Base-by-base conservation (phyloP, 2,113 vertebrate species). In the Riparia riparia region DNA sequence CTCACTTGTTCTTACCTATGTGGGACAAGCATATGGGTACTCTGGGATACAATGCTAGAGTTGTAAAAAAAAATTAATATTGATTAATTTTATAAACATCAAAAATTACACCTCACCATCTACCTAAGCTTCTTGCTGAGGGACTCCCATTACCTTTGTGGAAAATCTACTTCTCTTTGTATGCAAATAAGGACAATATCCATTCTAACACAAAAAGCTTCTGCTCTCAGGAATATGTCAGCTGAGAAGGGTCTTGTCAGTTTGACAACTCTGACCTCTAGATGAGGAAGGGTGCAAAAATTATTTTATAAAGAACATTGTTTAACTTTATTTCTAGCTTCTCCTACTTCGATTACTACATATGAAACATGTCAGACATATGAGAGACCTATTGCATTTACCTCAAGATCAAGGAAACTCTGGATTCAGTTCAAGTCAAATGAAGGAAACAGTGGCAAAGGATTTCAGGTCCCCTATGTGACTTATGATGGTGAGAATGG, bases 341-440 rank as follows among this genome's bases (percentile, higher is more conserved):
- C 98, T 21, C 98, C 99, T 77, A 98, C 99, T 4, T 99, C 99
- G 16, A 98, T 99, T 94, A 99, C 99, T 82, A 99, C 99, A 20
- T 99, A 99, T 21, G 99, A 99, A 98, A 99, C 99, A 0, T 99
- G 99, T 95, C 99, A 99, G 98, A 99, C 99, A 2, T 99, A 99
- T 0, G 99, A 99, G 95, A 97, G 99, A 74, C 99, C 99, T 29
- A 99, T 99, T 34, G 99, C 99, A 85, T 99, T 99, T 96, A 99
- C 99, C 50, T 99, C 99, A 53, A 98, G 99, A 76, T 99, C 99
- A 0, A 98, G 99, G 32, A 99, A 99, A 90, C 98, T 99, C 50
- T 99, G 99, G 99, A 98, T 99, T 97, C 99, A 99, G 96, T 99
- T 99, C 92, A 99, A 98, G 88, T 98, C 99, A 89, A 99, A 99